Percentiles rank a stretch among this genome's conserved stretches.
Conservation (phyloP, 2,888 invertebrate species). For the Isotomurus palustris region DNA sequence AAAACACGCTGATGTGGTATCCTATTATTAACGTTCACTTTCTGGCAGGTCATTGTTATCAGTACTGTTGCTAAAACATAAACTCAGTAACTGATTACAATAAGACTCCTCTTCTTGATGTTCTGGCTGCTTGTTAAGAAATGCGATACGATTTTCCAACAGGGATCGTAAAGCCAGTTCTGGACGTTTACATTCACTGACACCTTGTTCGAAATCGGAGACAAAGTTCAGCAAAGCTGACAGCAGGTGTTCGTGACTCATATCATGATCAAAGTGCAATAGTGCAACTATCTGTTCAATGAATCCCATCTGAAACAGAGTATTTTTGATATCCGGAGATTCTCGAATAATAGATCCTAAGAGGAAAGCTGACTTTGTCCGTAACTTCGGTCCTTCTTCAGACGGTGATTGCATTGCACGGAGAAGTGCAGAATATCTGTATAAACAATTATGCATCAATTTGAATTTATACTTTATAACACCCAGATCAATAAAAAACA, state of each 20-base stretch:
- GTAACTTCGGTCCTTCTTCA: not conserved
- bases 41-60: no score
- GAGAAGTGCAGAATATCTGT: not conserved
- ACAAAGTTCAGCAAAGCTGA: not conserved
- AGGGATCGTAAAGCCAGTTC: not conserved
- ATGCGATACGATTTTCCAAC: not conserved
- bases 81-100: not conserved
- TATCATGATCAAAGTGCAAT: not conserved
- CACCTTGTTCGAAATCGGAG: not conserved
- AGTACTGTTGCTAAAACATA: not conserved
- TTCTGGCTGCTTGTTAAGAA: not conserved
- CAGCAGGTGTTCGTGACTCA: conserved; percentile 4
- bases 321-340: not conserved
- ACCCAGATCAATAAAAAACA: no score
- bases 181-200: not conserved
- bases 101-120: conserved; percentile 1
- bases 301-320: conserved; percentile 1
- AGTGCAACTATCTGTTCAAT: conserved; percentile 6
- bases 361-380: conserved; percentile 6
- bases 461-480: no score
- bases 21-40: no score
- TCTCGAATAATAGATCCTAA: not conserved
- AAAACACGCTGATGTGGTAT: no score
- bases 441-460: no score
- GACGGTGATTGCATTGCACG: not conserved